Base-by-base conservation (phyloP, 2,797 vertebrate species). In the Lithobates sylvaticus region DNA sequence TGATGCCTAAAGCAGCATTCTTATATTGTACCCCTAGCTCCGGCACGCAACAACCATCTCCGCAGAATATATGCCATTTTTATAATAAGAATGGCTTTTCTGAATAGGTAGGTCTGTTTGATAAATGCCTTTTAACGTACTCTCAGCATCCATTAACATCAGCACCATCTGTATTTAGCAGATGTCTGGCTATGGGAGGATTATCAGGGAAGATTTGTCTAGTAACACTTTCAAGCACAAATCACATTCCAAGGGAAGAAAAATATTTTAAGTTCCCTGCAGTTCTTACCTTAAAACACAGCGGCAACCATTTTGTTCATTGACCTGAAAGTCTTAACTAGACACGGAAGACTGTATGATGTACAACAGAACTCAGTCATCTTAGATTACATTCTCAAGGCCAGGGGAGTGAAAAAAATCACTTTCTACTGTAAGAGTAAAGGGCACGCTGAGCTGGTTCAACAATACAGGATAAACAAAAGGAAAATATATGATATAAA, bases 401-500 rank as follows among this genome's bases (percentile, higher is more conserved):
- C 81, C 65, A 90, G 87, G 84, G 88, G 91, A 93, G 85, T 84
- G 39, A 86, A 76, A 89, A 88, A 90, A 70, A 89, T 0, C 86
- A 79, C 91, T 70, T 87, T 89, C 89, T 84, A 76, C 90, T 77
- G 87, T 23, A 75, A 75, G 88, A 91, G 90, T 88, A 91, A 92
- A 91, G 90, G 90, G 90, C 69, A 0, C 68, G 82, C 74, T 88
- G 89, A 92, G 92, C 91, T 92, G 92, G 89, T 73, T 88, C 42
- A 21, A 85, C 91, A 90, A 91, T 92, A 91, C 83, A 93, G 85
- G 91, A 94, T 93, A 76, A 91, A 93, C 94, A 95, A 93, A 93
- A 93, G 92, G 92, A 94, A 93, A 92, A 93, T 93, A 94, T 87
- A 85, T 90, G 93, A 94, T 94, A 94, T 26, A 65, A 10, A 23